Conservation (phyloP, 2,113 vertebrate species). For the Oreochromis aureus region DNA sequence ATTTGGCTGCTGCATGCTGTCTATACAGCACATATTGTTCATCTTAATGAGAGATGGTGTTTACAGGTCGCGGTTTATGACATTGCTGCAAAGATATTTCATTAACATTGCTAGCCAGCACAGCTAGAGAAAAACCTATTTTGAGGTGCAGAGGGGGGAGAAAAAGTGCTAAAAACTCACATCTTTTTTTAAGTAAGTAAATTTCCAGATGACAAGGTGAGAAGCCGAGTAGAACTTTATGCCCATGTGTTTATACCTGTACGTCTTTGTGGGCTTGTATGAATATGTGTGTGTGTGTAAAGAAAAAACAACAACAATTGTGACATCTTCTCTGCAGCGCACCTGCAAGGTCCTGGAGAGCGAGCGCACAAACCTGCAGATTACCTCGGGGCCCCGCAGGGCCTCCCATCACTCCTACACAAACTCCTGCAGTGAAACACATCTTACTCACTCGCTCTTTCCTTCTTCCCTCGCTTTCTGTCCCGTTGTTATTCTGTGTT, state of each 20-base stretch:
- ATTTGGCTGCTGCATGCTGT: neutral
- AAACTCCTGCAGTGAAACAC: conserved; percentile 45
- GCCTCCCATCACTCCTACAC: conserved; percentile 48
- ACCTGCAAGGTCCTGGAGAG: conserved; percentile 44
- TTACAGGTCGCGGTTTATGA: neutral
- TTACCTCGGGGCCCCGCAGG: conserved; percentile 38
- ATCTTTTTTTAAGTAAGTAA: conserved; percentile 11
- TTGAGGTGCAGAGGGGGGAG: neutral
- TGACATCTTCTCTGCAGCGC: conserved; percentile 6
- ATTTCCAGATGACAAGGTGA: conserved; percentile 2
- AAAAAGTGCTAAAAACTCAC: neutral
- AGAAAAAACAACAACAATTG: neutral
- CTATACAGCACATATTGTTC: neutral
- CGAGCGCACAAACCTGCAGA: conserved; percentile 35
- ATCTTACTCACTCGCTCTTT: conserved; percentile 25
- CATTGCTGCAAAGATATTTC: neutral
- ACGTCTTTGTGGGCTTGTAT: neutral
- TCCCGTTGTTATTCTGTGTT: conserved; percentile 32
- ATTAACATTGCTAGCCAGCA: neutral
- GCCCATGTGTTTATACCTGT: neutral
- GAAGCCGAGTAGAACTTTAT: neutral
- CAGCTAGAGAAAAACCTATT: neutral
- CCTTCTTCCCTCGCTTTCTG: conserved; percentile 1
- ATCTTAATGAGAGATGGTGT: conserved; percentile 46
- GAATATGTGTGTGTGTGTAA: neutral